phyloP scores from a whole-genome alignment of 2,113 vertebrate species.

The Cololabis saira region DNA sequence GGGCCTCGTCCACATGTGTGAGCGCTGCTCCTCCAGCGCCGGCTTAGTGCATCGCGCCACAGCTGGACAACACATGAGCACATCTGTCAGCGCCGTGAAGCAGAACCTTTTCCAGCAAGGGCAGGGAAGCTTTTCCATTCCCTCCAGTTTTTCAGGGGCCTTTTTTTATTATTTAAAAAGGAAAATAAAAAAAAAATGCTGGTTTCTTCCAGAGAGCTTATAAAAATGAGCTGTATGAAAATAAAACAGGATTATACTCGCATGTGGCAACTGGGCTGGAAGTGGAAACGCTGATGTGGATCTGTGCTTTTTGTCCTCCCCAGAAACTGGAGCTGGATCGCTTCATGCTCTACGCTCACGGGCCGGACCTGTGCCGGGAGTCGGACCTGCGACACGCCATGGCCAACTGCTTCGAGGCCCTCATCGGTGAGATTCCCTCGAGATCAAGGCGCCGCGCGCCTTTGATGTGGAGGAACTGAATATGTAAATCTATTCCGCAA shows the following conservation, averaged over 20 bases:
- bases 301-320: slow-evolving; percentile 55
- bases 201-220: slow-evolving; percentile 28
- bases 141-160: slow-evolving; percentile 15
- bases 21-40: slow-evolving; percentile 24
- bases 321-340: slow-evolving; percentile 98
- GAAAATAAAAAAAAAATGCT: too few relatives aligned
- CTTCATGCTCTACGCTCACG: slow-evolving; percentile 99
- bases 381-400: slow-evolving; percentile 97
- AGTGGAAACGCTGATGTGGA: not conserved
- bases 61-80: slow-evolving; percentile 73
- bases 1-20: slow-evolving; percentile 5
- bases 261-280: not conserved
- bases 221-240: slow-evolving; percentile 20
- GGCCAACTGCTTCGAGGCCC: slow-evolving; percentile 99
- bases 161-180: not conserved
- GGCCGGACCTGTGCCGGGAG: slow-evolving; percentile 96
- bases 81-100: slow-evolving; percentile 70
- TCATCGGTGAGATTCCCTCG: slow-evolving; percentile 87
- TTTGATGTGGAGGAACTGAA: slow-evolving; percentile 8
- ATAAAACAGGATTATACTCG: too few relatives aligned
- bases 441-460: not conserved
- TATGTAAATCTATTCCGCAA: slow-evolving; percentile 45
- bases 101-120: slow-evolving; percentile 62
- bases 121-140: slow-evolving; percentile 61
- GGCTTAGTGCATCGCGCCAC: slow-evolving; percentile 57